Percentiles rank a stretch among this genome's conserved stretches.
Evolutionary conservation across 2,113 vertebrate genomes (phyloP).

Genomic region (Azemiops feae): DNA sequence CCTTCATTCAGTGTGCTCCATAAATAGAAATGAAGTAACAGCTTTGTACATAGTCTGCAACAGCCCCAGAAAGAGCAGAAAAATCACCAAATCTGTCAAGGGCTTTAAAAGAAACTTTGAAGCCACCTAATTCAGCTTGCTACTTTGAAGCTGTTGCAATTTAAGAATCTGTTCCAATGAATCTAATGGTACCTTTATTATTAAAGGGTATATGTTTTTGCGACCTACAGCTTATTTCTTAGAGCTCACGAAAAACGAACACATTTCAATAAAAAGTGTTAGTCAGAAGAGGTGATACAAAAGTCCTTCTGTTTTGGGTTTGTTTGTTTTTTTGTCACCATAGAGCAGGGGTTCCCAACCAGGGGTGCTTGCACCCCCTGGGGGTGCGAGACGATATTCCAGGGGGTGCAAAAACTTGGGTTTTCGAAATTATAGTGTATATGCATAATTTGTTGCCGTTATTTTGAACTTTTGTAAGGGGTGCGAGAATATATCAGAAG

Average conservation of each 20-base stretch:
- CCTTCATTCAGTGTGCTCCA: not conserved
- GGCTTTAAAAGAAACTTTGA: not conserved
- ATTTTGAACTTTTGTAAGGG: no score
- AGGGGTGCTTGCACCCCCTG: no score
- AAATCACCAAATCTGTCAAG: not conserved
- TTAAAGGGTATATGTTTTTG: not conserved
- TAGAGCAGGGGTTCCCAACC: not conserved
- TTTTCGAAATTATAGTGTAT: no score
- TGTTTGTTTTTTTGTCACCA: not conserved
- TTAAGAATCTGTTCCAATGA: not conserved
- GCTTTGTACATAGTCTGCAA: not conserved
- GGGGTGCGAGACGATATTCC: no score
- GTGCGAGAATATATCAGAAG: no score
- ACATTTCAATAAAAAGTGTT: not conserved
- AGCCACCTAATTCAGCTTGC: not conserved
- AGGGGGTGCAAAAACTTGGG: no score
- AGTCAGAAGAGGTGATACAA: not conserved
- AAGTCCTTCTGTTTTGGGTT: not conserved
- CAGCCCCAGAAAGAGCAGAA: not conserved
- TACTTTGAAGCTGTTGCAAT: not conserved
- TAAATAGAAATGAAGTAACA: not conserved
- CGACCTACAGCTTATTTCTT: not conserved
- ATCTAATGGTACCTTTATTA: not conserved
- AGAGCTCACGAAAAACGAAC: not conserved
- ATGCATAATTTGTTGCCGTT: no score